A percentile compares a stretch with the other conserved stretches of the same genome.
Conservation (phyloP, 2,113 vertebrate species). For the Eretmochelys imbricata region DNA sequence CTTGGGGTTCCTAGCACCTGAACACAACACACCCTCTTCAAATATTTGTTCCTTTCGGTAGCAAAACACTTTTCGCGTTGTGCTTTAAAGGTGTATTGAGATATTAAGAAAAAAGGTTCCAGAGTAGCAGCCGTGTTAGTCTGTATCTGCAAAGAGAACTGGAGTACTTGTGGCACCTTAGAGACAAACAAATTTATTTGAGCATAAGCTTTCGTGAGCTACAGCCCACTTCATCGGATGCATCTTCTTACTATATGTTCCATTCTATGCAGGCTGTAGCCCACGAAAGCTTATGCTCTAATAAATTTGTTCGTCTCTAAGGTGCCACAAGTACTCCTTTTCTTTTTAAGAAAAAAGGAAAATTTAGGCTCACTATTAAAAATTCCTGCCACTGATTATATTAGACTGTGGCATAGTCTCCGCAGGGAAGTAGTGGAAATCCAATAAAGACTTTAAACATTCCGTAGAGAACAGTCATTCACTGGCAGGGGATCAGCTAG, state of each 20-base stretch:
- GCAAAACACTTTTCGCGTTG: not conserved
- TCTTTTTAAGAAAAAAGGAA: not conserved
- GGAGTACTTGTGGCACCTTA: too few species aligned
- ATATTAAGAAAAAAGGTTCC: not conserved
- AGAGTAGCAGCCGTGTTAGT: too few species aligned
- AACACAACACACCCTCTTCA: not conserved
- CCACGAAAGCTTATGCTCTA: too few species aligned
- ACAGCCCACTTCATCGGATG: too few species aligned
- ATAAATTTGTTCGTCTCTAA: too few species aligned
- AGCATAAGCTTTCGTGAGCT: too few species aligned
- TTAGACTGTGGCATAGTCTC: not conserved
- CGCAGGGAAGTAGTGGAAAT: not conserved
- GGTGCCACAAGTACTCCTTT: too few species aligned
- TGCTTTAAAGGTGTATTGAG: not conserved
- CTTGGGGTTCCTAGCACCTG: not conserved
- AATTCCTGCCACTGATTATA: not conserved
- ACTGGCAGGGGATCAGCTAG: not conserved
- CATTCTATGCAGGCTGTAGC: too few species aligned
- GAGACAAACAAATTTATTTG: too few species aligned
- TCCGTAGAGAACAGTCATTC: not conserved
- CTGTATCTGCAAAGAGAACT: too few species aligned
- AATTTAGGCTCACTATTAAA: not conserved
- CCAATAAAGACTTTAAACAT: not conserved
- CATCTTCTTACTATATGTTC: too few species aligned
- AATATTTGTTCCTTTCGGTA: accelerated